Conservation (phyloP, 2,113 vertebrate genomes). For the Apodemus speciosus region DNA sequence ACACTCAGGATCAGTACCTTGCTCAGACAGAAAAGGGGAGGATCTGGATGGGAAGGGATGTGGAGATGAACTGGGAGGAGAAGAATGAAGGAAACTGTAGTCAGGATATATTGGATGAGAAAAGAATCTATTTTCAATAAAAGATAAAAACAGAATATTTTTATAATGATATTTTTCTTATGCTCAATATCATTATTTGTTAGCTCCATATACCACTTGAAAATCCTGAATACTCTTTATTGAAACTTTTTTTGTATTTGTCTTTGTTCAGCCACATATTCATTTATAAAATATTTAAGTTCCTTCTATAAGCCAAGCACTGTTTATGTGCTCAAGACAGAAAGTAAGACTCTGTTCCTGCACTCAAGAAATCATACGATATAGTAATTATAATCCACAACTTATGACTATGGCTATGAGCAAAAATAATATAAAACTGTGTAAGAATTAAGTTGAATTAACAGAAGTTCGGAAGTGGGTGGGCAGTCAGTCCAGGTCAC, state of each 20-base stretch:
- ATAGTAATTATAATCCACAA: neutral
- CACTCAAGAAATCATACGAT: neutral
- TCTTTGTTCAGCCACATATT: neutral
- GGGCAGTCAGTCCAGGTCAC: neutral
- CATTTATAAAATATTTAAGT: neutral
- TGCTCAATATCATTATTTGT: neutral
- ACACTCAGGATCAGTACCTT: no score
- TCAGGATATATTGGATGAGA: neutral
- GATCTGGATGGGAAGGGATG: neutral
- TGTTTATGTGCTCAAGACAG: neutral
- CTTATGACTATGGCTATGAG: neutral
- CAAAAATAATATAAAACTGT: slow-evolving; percentile 24
- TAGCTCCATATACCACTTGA: neutral
- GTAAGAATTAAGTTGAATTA: neutral
- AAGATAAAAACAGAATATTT: neutral
- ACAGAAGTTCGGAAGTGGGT: neutral
- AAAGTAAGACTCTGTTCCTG: neutral
- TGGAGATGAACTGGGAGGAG: neutral
- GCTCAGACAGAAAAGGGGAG: neutral
- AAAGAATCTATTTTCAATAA: neutral
- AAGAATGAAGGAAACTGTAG: neutral
- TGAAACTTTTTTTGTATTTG: slow-evolving; percentile 12
- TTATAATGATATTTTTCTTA: slow-evolving; percentile 20
- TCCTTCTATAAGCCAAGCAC: neutral
- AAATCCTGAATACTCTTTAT: neutral